Conservation (phyloP, 1,140 invertebrate genomes). For the Wasmannia auropunctata region DNA sequence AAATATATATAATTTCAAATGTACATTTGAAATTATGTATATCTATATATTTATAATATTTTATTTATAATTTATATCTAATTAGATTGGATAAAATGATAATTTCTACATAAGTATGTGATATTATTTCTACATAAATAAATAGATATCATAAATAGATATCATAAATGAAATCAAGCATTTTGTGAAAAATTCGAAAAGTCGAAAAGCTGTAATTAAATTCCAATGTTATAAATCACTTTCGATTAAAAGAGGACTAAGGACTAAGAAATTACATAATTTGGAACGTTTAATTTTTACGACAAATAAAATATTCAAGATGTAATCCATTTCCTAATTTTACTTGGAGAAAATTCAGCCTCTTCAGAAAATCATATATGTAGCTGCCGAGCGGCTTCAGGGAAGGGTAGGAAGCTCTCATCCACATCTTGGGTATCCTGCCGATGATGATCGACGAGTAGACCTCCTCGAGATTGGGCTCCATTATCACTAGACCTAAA, state of each 20-base stretch:
- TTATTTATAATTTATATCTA: too few relatives aligned
- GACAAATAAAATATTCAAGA: background rate
- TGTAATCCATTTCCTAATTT: background rate
- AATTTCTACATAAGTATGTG: background rate
- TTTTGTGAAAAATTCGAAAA: background rate
- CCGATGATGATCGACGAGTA: slow-evolving; percentile 93
- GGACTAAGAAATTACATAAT: background rate
- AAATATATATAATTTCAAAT: too few relatives aligned
- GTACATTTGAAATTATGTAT: too few relatives aligned
- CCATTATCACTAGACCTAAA: slow-evolving; percentile 93
- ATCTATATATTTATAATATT: too few relatives aligned
- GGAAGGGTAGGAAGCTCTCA: slow-evolving; percentile 95
- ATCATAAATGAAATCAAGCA: too few relatives aligned
- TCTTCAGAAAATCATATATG: slow-evolving; percentile 93
- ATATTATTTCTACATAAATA: background rate
- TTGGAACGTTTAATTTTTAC: background rate
- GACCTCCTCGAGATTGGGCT: slow-evolving; percentile 94
- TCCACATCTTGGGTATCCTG: slow-evolving; percentile 94
- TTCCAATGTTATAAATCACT: background rate
- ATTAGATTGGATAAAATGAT: background rate
- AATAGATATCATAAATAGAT: background rate
- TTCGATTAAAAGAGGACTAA: background rate
- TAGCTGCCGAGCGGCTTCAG: slow-evolving; percentile 97
- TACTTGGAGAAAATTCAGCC: slow-evolving; percentile 93
- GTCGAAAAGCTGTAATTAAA: background rate